Percentiles rank a stretch among this genome's conserved stretches.
These are phyloP conservation scores for Taeniopygia guttata DNA, from an alignment of 2,797 vertebrate species.

Conservation along the genomic window DNA sequence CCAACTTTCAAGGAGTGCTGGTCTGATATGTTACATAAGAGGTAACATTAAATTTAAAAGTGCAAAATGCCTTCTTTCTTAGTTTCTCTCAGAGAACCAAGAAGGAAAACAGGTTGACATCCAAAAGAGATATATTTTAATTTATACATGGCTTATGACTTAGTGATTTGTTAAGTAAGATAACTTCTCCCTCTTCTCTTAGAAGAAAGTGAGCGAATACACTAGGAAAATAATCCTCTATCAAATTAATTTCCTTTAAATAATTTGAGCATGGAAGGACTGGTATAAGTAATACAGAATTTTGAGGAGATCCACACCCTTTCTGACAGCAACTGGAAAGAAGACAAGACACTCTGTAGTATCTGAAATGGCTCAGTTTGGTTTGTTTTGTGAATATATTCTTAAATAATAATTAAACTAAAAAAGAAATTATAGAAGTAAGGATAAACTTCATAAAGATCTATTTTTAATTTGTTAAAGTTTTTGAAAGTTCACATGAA, in stretches of 20 bases:
- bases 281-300: neutral
- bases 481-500: neutral
- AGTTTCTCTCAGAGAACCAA: neutral
- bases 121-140: neutral
- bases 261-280: conserved; percentile 37
- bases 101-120: neutral
- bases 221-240: conserved; percentile 42
- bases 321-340: neutral
- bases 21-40: neutral
- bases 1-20: neutral
- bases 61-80: neutral
- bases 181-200: conserved; percentile 29
- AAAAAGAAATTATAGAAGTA: neutral
- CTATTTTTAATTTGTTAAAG: neutral
- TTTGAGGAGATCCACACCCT: neutral
- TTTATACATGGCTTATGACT: neutral
- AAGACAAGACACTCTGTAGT: neutral
- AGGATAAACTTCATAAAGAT: neutral
- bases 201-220: neutral
- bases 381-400: neutral
- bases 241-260: conserved; percentile 42
- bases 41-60: neutral
- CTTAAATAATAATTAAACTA: neutral
- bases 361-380: neutral
- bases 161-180: conserved; percentile 30